Percentiles rank a stretch among this genome's conserved stretches.
Evolutionary conservation across 2,797 vertebrate genomes (phyloP).

Genomic region (Myotis planiceps): DNA sequence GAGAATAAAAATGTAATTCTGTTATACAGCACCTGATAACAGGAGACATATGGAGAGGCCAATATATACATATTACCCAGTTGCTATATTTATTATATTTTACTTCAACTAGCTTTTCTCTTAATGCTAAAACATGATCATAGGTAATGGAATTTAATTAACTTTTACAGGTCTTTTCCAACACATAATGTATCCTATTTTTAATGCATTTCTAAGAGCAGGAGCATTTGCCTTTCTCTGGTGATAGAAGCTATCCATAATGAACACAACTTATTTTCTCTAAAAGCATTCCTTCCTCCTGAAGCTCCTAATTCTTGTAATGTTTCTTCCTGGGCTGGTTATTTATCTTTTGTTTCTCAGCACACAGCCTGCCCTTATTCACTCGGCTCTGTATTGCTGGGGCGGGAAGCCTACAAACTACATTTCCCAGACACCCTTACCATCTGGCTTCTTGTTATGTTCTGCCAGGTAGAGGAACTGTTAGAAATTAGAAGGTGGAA

Average conservation of each 20-base stretch:
- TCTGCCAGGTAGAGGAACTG: neutral
- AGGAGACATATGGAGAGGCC: neutral
- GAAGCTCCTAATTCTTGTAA: neutral
- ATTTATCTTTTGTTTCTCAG: neutral
- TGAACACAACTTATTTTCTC: slow-evolving; percentile 39
- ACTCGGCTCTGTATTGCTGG: neutral
- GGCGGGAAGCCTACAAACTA: neutral
- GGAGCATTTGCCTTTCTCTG: slow-evolving; percentile 19
- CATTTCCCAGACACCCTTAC: neutral
- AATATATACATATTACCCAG: slow-evolving; percentile 2
- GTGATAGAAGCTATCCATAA: neutral
- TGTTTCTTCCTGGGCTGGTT: neutral
- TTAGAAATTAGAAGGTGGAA: neutral
- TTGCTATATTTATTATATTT: slow-evolving; percentile 54
- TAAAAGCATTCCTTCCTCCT: slow-evolving; percentile 13
- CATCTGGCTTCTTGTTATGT: neutral
- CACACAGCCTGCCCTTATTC: neutral
- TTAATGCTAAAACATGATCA: slow-evolving; percentile 58
- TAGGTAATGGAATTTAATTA: slow-evolving; percentile 68
- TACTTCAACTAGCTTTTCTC: slow-evolving; percentile 59
- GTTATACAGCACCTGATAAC: slow-evolving; percentile 33
- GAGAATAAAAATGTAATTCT: slow-evolving; percentile 54
- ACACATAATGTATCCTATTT: slow-evolving; percentile 56
- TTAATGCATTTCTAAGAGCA: slow-evolving; percentile 51
- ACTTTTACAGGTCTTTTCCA: slow-evolving; percentile 50